Evolutionary conservation across 37 sponge, comb jelly and placozoan genomes (phyloP).

Genomic region (Eunapius fragilis): DNA sequence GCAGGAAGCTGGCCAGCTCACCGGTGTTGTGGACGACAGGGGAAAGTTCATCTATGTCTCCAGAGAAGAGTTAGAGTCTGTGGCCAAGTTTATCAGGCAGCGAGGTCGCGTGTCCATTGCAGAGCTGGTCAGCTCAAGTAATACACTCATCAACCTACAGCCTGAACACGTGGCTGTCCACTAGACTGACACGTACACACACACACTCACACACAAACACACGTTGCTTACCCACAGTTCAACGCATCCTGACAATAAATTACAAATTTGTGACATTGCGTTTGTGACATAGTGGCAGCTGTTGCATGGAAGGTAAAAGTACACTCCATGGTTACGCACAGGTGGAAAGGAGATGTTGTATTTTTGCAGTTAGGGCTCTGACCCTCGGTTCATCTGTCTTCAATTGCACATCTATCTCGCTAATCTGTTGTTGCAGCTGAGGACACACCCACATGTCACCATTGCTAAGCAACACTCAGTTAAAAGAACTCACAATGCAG

Average conservation of each 20-base stretch:
- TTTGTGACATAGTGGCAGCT: not conserved
- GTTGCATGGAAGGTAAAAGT: not conserved
- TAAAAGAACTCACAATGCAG: not conserved
- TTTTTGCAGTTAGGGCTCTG: not conserved
- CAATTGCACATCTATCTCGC: not conserved
- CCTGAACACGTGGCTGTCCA: conserved; percentile 2
- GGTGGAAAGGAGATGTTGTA: not conserved
- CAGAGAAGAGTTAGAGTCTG: conserved; percentile 77
- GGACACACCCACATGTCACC: not conserved
- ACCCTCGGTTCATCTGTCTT: not conserved
- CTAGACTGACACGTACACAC: not conserved
- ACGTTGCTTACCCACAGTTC: not conserved
- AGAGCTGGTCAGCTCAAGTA: conserved; percentile 87
- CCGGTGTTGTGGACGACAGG: conserved; percentile 92
- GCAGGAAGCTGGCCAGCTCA: conserved; percentile 61
- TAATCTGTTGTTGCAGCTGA: conserved; percentile 13
- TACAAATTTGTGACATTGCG: not conserved
- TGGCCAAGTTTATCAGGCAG: conserved; percentile 88
- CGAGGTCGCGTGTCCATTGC: conserved; percentile 89
- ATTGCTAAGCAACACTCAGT: not conserved
- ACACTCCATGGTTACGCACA: not conserved
- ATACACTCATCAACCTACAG: conserved; percentile 72
- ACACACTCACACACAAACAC: not conserved
- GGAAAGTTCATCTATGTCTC: conserved; percentile 97
- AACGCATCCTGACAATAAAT: not conserved